Conservation (phyloP, 2,113 vertebrate species). For the Chelonoidis abingdonii region DNA sequence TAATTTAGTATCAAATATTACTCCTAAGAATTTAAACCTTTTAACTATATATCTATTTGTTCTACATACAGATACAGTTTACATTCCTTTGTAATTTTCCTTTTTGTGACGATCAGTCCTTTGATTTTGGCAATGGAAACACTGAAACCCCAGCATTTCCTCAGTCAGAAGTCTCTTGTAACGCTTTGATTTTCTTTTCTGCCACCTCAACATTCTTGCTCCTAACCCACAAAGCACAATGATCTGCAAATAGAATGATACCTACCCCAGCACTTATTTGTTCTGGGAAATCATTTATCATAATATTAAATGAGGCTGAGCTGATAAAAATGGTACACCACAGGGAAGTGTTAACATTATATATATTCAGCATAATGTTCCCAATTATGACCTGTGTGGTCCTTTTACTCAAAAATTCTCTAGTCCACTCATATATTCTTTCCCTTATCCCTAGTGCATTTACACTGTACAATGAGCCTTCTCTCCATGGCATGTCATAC, state of each 20-base stretch:
- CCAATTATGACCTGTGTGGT: neutral
- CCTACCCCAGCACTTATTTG: neutral
- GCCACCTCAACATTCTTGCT: neutral
- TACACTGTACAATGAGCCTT: neutral
- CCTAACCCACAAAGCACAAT: neutral
- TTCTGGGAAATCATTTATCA: neutral
- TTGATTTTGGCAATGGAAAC: neutral
- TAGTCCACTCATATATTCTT: neutral
- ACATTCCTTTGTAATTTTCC: neutral
- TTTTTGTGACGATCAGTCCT: neutral
- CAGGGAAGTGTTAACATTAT: neutral
- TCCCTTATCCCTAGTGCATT: neutral
- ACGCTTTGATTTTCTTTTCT: neutral
- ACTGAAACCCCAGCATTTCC: neutral
- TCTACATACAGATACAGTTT: neutral
- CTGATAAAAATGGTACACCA: neutral
- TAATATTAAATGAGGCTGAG: neutral
- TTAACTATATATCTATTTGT: neutral
- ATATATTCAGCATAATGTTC: neutral
- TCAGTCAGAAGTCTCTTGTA: neutral
- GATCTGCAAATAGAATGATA: neutral
- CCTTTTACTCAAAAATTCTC: neutral
- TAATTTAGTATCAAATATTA: neutral
- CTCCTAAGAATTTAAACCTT: neutral
- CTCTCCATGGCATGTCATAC: neutral